A percentile compares a stretch with the other conserved stretches of the same genome.
Conservation (phyloP, 2,797 vertebrate genomes). For the Furcifer pardalis region DNA sequence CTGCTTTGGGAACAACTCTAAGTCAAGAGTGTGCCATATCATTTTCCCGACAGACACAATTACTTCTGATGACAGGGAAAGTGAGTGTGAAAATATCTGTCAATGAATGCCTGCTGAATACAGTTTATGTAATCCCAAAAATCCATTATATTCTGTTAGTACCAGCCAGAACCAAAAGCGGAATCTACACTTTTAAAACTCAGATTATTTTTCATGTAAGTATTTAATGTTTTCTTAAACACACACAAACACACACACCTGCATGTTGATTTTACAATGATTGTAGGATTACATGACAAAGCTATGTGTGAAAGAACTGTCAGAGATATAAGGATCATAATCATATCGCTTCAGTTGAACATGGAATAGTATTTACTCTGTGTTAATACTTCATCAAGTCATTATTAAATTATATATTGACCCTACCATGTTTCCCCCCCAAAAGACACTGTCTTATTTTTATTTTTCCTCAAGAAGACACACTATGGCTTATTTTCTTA, state of each 20-base stretch:
- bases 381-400: too few species aligned
- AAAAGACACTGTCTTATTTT: too few species aligned
- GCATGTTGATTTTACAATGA: neutral
- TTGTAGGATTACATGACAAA: neutral
- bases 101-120: neutral
- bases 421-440: too few species aligned
- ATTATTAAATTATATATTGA: too few species aligned
- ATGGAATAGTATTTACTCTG: too few species aligned
- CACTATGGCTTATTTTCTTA: too few species aligned
- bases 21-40: neutral
- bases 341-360: neutral
- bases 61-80: neutral
- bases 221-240: neutral
- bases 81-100: neutral
- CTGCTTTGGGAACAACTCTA: too few species aligned
- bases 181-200: neutral
- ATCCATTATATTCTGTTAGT: neutral
- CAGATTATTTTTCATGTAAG: neutral
- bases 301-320: neutral
- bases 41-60: neutral
- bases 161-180: neutral
- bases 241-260: neutral
- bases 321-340: neutral
- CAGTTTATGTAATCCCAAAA: neutral
- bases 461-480: too few species aligned